A percentile compares a stretch with the other conserved stretches of the same genome.
Evolutionary conservation across 2,888 invertebrate species (phyloP).

Genomic region (Hirudinaria manillensis): DNA sequence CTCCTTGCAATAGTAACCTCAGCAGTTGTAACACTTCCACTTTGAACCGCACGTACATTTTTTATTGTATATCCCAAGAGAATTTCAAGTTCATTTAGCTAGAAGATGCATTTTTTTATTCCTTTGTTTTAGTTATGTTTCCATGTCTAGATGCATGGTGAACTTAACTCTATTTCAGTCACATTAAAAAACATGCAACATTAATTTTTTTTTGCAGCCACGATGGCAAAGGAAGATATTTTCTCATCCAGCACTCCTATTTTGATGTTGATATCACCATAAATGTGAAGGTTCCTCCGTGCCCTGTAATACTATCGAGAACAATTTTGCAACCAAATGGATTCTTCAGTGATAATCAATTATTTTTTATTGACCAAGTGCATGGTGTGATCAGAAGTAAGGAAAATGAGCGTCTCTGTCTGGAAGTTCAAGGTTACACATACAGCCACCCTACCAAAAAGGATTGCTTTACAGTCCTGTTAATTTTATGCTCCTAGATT

Average conservation of each 20-base stretch:
- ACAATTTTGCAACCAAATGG: neutral
- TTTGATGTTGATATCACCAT: slow-evolving; percentile 21
- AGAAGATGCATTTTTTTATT: neutral
- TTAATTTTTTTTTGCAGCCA: slow-evolving; percentile 11
- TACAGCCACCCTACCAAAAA: neutral
- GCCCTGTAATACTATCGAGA: neutral
- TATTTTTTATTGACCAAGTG: slow-evolving; percentile 17
- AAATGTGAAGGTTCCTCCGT: slow-evolving; percentile 5
- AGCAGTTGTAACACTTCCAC: too few relatives aligned
- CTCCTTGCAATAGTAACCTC: too few relatives aligned
- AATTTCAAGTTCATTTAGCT: too few relatives aligned
- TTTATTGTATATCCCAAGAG: too few relatives aligned
- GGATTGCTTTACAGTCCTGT: too few relatives aligned
- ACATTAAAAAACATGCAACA: neutral
- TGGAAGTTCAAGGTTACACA: slow-evolving; percentile 23
- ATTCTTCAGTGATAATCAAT: slow-evolving; percentile 7
- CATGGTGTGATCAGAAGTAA: slow-evolving; percentile 23
- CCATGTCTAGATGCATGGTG: neutral
- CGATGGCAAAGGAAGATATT: slow-evolving; percentile 24
- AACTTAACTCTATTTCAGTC: neutral
- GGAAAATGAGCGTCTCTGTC: slow-evolving; percentile 13
- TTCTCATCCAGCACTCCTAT: slow-evolving; percentile 20
- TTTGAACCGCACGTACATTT: too few relatives aligned
- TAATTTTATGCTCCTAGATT: slow-evolving; percentile 2
- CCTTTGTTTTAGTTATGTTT: neutral